Conservation (phyloP, 2,113 vertebrate species). For the Rhineura floridana region DNA sequence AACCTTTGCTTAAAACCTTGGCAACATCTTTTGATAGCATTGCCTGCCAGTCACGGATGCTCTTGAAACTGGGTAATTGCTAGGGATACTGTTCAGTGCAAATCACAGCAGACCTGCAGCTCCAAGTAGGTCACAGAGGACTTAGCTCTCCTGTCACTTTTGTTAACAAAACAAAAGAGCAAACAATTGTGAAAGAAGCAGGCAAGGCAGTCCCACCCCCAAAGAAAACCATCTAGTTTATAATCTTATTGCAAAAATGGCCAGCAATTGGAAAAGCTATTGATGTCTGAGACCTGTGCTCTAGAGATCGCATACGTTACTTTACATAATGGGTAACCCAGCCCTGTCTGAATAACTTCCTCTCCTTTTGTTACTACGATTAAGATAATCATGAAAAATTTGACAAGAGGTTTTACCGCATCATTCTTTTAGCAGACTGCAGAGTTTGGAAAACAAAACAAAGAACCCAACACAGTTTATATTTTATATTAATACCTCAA, state of each 20-base stretch:
- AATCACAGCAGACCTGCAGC: slow-evolving; percentile 12
- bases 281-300: neutral
- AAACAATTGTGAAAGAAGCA: neutral
- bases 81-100: slow-evolving; percentile 49
- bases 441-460: slow-evolving; percentile 19
- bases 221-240: slow-evolving; percentile 28
- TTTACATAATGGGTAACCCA: neutral
- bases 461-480: slow-evolving; percentile 49
- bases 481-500: slow-evolving; percentile 85
- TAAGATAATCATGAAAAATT: slow-evolving; percentile 21
- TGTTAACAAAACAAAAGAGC: slow-evolving; percentile 37
- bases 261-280: neutral
- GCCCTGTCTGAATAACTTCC: neutral
- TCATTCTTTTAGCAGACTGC: slow-evolving; percentile 45
- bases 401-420: slow-evolving; percentile 43
- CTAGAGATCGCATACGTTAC: slow-evolving; percentile 18
- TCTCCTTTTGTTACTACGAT: slow-evolving; percentile 28
- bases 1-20: slow-evolving; percentile 42
- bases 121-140: slow-evolving; percentile 35
- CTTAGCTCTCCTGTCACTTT: slow-evolving; percentile 31
- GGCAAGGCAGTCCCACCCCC: neutral
- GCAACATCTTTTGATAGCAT: slow-evolving; percentile 28
- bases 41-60: slow-evolving; percentile 41
- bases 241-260: slow-evolving; percentile 28
- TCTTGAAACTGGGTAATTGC: slow-evolving; percentile 44